Percentiles rank a stretch among this genome's conserved stretches.
Evolutionary conservation across 2,888 invertebrate species (phyloP).

Genomic region (Carpatolechia fugitivella): DNA sequence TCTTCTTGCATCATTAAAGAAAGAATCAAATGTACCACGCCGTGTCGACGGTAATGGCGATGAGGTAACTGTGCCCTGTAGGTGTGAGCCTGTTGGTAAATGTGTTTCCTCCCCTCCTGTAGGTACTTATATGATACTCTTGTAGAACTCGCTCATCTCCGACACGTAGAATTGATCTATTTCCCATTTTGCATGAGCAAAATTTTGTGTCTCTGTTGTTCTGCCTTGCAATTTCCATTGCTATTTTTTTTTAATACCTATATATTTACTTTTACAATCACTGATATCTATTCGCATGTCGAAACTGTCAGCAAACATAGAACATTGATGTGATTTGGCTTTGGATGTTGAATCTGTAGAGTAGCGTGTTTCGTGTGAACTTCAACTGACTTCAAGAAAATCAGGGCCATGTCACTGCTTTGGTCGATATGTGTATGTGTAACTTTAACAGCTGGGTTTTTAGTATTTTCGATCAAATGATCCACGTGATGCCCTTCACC

Average conservation of each 20-base stretch:
- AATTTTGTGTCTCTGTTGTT: not conserved
- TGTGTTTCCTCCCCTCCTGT: constrained; percentile 39
- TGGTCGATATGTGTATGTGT: constrained; percentile 39
- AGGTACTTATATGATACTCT: constrained; percentile 23
- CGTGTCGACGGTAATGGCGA: constrained; percentile 94
- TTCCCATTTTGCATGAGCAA: not conserved
- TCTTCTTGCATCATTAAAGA: constrained; percentile 82
- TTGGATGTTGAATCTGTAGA: constrained; percentile 18
- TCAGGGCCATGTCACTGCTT: constrained; percentile 31
- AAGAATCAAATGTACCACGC: constrained; percentile 97
- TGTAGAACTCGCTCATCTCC: constrained; percentile 6
- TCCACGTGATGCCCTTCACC: constrained; percentile 53
- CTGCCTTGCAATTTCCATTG: not conserved
- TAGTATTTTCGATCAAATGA: constrained; percentile 21
- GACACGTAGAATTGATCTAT: constrained; percentile 4
- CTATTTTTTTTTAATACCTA: not conserved
- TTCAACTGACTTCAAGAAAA: constrained; percentile 26
- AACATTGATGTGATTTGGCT: constrained; percentile 23
- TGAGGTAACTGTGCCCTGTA: constrained; percentile 86
- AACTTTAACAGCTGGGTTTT: not conserved
- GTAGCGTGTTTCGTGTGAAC: constrained; percentile 23
- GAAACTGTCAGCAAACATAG: constrained; percentile 11
- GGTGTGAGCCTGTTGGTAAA: constrained; percentile 62
- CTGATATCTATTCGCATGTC: constrained; percentile 8
- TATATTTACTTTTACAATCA: not conserved